Evolutionary conservation across 1,140 invertebrate genomes (phyloP), one percentile per base, ranked within the genome.

Genomic region (Listronotus bonariensis): DNA sequence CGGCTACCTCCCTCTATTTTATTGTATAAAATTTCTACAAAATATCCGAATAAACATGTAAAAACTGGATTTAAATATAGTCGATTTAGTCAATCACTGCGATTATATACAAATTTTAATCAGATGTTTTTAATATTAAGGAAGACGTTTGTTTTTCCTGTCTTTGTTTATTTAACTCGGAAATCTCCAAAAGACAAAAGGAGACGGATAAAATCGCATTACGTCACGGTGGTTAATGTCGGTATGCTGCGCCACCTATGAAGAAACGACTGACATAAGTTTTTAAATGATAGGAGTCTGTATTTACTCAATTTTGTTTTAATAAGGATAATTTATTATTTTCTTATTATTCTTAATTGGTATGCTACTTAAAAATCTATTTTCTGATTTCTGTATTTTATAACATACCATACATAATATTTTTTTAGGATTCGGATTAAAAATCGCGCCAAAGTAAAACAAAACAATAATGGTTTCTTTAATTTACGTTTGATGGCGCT

Each of bases 101-200:
- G 42, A 18, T 55, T 64, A 64, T 56, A 56, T 64, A 64, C 51
- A 41, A 64, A 55, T 55, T 46, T 55, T 64, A 64, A 64, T 64
- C 61, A 64, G 61, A 64, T 64, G 61, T 60, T 64, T 64, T 64
- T 55, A 64, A 64, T 64, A 56, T 64, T 46, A 17, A 26, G 10
- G 14, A 56, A n/a, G 48, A 51, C 34, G 46, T 60, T 62, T 62
- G 59, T 62, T 62, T 53, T 60, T 53, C 45, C 6, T 15, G 11
- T 17, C 38, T 45, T 3, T 62, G 48, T 45, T 31, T 62, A 31
- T 62, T 53, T 53, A 53, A n/a, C 15, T 32, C 10, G 7, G 11
- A 8, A 15, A 34, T 32, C 6, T n/a, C 15, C 11, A 17, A 11
- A 20, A 12, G 20, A 32, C 12, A 14, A 49, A 62, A 12, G 42